Percentiles rank a stretch among this genome's conserved stretches.
Conservation (phyloP, 2,113 vertebrate species). For the Arvicanthis niloticus region DNA sequence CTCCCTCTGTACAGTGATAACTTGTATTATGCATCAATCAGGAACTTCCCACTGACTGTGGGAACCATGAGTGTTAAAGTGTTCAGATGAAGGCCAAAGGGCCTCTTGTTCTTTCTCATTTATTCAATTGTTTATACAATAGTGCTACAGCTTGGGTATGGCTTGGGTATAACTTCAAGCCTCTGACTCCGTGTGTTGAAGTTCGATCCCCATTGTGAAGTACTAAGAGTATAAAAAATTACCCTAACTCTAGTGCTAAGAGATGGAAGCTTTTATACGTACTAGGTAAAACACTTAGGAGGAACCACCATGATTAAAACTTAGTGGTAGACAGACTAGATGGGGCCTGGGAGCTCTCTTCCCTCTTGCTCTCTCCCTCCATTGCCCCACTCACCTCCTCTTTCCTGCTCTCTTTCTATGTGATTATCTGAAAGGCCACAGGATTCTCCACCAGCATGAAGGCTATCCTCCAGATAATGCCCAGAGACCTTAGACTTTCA, state of each 20-base stretch:
- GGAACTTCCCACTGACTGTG: neutral
- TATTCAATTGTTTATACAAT: constrained; percentile 7
- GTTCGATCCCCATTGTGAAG: neutral
- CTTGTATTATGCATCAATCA: neutral
- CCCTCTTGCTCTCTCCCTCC: neutral
- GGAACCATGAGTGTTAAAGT: neutral
- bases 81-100: neutral
- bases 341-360: neutral
- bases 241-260: neutral
- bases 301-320: neutral
- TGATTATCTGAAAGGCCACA: neutral
- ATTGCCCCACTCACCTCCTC: no score
- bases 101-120: neutral
- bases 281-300: neutral
- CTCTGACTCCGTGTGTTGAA: neutral
- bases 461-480: neutral
- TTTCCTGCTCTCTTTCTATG: neutral
- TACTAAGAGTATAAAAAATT: neutral
- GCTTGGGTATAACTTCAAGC: neutral
- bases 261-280: neutral
- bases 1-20: neutral
- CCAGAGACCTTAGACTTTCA: neutral
- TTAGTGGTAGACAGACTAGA: neutral
- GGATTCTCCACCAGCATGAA: neutral
- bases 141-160: neutral